Conservation (phyloP, 1,140 invertebrate genomes). For the Dreissena polymorpha region DNA sequence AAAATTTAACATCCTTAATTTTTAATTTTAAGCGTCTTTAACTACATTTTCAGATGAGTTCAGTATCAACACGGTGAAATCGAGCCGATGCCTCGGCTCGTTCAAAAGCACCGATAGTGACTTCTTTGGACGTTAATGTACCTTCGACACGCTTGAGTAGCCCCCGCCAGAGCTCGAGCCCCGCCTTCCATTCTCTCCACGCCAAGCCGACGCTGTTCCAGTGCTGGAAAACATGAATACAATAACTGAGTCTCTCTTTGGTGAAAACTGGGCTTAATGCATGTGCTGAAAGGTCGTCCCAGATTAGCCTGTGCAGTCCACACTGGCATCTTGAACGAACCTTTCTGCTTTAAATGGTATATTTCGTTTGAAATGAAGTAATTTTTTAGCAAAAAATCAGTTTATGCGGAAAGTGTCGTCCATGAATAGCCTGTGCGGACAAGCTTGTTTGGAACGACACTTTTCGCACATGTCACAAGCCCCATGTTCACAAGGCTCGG, state of each 20-base stretch:
- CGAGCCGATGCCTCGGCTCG: neutral
- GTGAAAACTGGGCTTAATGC: neutral
- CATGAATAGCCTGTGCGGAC: no score
- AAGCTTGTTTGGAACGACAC: no score
- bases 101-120: no score
- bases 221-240: conserved; percentile 20
- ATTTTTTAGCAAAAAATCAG: no score
- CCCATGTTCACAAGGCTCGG: no score
- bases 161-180: conserved; percentile 35
- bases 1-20: neutral
- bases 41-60: neutral
- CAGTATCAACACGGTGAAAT: neutral
- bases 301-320: no score
- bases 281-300: no score
- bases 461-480: no score
- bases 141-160: conserved; percentile 32
- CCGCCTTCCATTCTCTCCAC: conserved; percentile 38
- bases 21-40: neutral
- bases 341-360: no score
- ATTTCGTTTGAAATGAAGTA: no score
- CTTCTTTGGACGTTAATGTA: neutral
- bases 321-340: no score
- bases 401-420: no score
- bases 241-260: neutral
- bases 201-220: conserved; percentile 42